Evolutionary conservation across 1,140 invertebrate species (phyloP).

Genomic region (Drosophila nikananu): DNA sequence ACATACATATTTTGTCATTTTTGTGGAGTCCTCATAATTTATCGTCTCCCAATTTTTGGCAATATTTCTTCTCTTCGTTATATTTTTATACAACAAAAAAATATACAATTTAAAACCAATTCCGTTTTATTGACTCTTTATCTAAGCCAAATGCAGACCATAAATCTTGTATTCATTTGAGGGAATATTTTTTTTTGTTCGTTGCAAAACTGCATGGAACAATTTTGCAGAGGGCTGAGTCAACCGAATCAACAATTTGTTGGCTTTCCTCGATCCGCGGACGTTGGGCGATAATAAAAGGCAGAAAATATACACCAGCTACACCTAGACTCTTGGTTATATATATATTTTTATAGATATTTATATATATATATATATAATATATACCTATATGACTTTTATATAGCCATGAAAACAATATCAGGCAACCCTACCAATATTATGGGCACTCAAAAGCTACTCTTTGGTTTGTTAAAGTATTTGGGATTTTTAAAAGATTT

Average conservation of each 20-base stretch:
- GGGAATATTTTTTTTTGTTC: constrained; percentile 9
- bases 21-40: background rate
- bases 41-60: background rate
- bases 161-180: constrained; percentile 66
- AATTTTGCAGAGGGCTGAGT: constrained; percentile 66
- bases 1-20: background rate
- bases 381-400: background rate
- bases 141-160: constrained; percentile 19
- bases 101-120: constrained; percentile 24
- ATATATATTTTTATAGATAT: background rate
- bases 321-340: constrained; percentile 27
- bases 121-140: constrained; percentile 20
- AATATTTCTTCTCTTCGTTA: background rate
- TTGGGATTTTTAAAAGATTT: background rate
- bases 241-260: constrained; percentile 79
- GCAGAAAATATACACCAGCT: constrained; percentile 39
- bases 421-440: constrained; percentile 24
- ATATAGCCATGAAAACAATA: constrained; percentile 27
- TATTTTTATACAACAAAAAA: background rate
- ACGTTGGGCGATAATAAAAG: constrained; percentile 51
- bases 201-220: constrained; percentile 51
- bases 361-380: background rate
- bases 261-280: constrained; percentile 17
- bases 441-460: constrained; percentile 7
- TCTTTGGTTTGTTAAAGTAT: background rate